Evolutionary conservation across 1,140 invertebrate genomes (phyloP).

Genomic region (Ruditapes philippinarum): DNA sequence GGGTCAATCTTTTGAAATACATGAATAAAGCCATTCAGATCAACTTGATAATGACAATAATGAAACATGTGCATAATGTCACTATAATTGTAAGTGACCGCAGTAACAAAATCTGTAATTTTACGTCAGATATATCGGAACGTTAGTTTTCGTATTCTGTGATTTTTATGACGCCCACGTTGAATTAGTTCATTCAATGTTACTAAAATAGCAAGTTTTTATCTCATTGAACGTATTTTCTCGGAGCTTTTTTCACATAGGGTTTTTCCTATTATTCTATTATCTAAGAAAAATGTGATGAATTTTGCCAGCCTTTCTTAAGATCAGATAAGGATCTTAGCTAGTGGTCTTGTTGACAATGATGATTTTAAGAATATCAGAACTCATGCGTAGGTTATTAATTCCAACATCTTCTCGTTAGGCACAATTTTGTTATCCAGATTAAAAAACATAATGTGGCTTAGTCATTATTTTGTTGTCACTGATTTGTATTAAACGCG

Average conservation of each 20-base stretch:
- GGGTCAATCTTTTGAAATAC: too few relatives aligned
- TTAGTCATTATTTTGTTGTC: slow-evolving; percentile 20
- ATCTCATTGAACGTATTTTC: too few relatives aligned
- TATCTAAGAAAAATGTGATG: not conserved
- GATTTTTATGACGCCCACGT: too few relatives aligned
- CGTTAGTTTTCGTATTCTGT: too few relatives aligned
- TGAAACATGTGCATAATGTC: too few relatives aligned
- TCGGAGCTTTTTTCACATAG: not conserved
- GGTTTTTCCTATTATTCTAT: not conserved
- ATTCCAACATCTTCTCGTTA: not conserved
- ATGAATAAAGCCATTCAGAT: too few relatives aligned
- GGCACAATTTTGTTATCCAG: not conserved
- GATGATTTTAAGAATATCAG: not conserved
- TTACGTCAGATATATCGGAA: too few relatives aligned
- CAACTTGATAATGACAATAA: too few relatives aligned
- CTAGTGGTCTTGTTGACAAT: not conserved
- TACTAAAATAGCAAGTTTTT: too few relatives aligned
- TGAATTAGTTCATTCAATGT: too few relatives aligned
- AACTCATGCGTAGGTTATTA: not conserved
- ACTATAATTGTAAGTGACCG: too few relatives aligned
- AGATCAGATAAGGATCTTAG: not conserved
- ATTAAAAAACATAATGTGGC: slow-evolving; percentile 5
- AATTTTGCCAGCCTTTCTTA: not conserved
- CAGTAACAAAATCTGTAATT: too few relatives aligned
- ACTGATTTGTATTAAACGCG: not conserved